Base-by-base conservation (phyloP, 2,113 vertebrate species). In the Ovis aries region DNA sequence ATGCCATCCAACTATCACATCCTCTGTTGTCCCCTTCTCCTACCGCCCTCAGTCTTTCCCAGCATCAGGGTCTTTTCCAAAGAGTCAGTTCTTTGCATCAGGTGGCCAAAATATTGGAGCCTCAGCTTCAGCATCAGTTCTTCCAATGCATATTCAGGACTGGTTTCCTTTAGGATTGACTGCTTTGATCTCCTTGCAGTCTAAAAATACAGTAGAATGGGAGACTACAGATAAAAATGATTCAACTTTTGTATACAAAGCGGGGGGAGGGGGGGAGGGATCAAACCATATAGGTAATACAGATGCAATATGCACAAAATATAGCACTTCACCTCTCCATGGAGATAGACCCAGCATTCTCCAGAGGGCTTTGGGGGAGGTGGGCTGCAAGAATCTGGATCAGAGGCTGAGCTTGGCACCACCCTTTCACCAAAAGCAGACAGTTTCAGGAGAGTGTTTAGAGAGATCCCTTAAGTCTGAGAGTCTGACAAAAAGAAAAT, bases 391-490 rank as follows among this genome's bases (percentile, higher is more conserved):
- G n/a, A 96, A 48, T 11, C 52, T 2, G 3, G 8, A 29, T 36
- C 59, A 95, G 23, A 93, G 21, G 45, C 16, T 57, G 36, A 74
- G 43, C 36, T 23, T 36, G 23, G 3, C 14, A 29, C 14, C 29
- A 9, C 7, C 31, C 77, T 62, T 43, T 67, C 33, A 52, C 52
- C 71, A 57, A 31, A 80, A 97, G 6, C n/a, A 80, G 27, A 64
- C 31, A 52, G 11, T 90, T 23, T 43, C 23, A 45, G 59, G 40
- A 77, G 15, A 83, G 19, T 67, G 60, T 91, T 90, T 67, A 17
- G n/a, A 91, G 53, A 89, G 52, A 95, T 90, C 13, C 8, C 7
- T 97, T 71, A 64, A 93, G 71, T 90, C 31, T 95, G 71, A 93
- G 14, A 94, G 15, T 4, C 43, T 89, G 29, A 95, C 59, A 86